These are phyloP conservation scores for Megathymus violae DNA, from an alignment of 1,140 invertebrate genomes.

Conservation along the genomic window DNA sequence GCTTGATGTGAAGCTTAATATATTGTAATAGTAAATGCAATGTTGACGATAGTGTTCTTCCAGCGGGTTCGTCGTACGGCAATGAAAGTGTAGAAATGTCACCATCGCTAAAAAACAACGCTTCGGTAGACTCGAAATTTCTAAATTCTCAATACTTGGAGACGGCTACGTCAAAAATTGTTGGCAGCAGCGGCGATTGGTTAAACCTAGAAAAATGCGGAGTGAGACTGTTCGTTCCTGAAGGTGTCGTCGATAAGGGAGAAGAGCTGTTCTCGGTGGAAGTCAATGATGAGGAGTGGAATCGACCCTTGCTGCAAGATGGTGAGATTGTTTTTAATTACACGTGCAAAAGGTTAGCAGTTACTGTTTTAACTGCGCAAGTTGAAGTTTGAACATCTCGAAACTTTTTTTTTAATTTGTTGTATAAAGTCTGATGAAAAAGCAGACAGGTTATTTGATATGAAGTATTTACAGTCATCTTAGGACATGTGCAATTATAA, in stretches of 20 bases:
- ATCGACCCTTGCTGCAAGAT: slow-evolving; percentile 86
- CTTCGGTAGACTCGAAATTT: slow-evolving; percentile 86
- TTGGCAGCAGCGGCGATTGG: slow-evolving; percentile 84
- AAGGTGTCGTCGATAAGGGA: slow-evolving; percentile 86
- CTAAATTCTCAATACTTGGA: slow-evolving; percentile 55
- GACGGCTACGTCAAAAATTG: slow-evolving; percentile 72
- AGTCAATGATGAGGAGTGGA: slow-evolving; percentile 88
- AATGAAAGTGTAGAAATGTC: slow-evolving; percentile 80
- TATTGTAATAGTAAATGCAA: neutral
- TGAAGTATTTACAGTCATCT: too few relatives aligned
- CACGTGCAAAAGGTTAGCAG: too few relatives aligned
- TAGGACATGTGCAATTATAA: too few relatives aligned
- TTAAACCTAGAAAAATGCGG: slow-evolving; percentile 87
- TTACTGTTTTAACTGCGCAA: too few relatives aligned
- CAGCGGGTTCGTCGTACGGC: slow-evolving; percentile 89
- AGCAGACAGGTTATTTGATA: too few relatives aligned
- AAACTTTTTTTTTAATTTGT: too few relatives aligned
- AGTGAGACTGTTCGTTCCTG: slow-evolving; percentile 88
- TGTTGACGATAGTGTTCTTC: slow-evolving; percentile 52
- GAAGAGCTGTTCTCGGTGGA: slow-evolving; percentile 87
- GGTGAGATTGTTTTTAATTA: too few relatives aligned
- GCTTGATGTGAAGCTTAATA: slow-evolving; percentile 27
- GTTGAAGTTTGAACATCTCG: too few relatives aligned
- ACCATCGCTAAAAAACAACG: slow-evolving; percentile 81
- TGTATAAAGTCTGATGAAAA: too few relatives aligned